phyloP scores from a whole-genome alignment of 2,113 vertebrate species.

The Vulpes lagopus region DNA sequence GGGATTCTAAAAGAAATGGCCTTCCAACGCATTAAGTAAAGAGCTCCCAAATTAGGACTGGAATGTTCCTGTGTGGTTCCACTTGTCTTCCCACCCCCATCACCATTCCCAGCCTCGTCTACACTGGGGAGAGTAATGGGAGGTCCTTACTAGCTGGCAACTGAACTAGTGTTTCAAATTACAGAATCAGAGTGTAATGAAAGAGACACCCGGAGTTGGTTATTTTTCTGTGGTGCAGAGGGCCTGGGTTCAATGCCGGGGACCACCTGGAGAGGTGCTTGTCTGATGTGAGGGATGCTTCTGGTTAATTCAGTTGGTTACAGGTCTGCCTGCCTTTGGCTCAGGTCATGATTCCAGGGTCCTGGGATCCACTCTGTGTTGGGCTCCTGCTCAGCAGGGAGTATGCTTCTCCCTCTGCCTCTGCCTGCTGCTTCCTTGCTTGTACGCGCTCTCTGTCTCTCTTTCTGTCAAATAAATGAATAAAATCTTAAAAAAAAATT shows the following conservation, averaged over 20 bases:
- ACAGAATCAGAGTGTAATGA: neutral
- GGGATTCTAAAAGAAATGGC: constrained; percentile 8
- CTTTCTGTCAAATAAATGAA: too few relatives aligned
- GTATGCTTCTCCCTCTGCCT: too few relatives aligned
- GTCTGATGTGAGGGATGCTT: neutral
- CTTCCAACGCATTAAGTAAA: neutral
- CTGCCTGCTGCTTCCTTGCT: too few relatives aligned
- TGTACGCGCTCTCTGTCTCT: too few relatives aligned
- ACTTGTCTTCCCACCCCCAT: neutral
- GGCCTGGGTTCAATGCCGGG: neutral
- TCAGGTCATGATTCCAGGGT: too few relatives aligned
- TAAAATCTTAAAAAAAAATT: too few relatives aligned
- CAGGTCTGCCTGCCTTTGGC: too few relatives aligned
- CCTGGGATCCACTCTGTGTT: too few relatives aligned
- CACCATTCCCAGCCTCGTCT: neutral
- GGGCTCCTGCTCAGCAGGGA: too few relatives aligned
- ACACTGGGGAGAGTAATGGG: neutral
- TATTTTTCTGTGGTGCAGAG: neutral
- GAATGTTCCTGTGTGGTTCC: neutral
- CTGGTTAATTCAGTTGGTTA: neutral
- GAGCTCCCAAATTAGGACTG: neutral
- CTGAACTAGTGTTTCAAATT: neutral
- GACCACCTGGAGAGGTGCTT: neutral
- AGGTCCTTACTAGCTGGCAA: neutral
- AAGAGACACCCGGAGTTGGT: neutral